Evolutionary conservation across 1,140 invertebrate species (phyloP).

Genomic region (Epicauta chinensis): DNA sequence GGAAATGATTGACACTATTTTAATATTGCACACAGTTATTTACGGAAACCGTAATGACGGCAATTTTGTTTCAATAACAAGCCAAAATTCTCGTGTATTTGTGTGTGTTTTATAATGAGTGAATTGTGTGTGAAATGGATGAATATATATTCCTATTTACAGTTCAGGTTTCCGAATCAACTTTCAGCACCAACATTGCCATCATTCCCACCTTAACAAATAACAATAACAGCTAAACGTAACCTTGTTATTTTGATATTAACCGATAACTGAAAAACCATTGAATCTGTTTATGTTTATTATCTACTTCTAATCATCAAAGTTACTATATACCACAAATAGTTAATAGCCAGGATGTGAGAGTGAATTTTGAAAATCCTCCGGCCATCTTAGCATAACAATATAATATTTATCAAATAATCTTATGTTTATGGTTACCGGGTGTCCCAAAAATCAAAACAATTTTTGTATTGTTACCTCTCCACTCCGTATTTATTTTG

Average conservation of each 20-base stretch:
- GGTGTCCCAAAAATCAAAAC: constrained; percentile 24
- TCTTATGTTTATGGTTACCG: constrained; percentile 42
- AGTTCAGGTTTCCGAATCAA: neutral
- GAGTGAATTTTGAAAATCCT: constrained; percentile 13
- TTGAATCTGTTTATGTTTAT: constrained; percentile 41
- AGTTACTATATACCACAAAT: constrained; percentile 47
- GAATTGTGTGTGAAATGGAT: no score
- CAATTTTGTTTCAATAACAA: neutral
- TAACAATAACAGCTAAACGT: constrained; percentile 42
- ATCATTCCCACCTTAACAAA: constrained; percentile 33
- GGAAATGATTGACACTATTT: neutral
- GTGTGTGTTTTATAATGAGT: no score
- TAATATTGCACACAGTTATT: constrained; percentile 20
- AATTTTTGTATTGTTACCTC: no score
- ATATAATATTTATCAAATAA: constrained; percentile 47
- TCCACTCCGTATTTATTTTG: no score
- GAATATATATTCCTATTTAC: neutral
- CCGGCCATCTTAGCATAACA: constrained; percentile 42
- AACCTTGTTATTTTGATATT: constrained; percentile 32
- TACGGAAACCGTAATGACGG: neutral
- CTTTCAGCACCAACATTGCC: neutral
- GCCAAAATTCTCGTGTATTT: neutral
- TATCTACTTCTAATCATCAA: constrained; percentile 43
- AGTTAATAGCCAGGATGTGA: constrained; percentile 35
- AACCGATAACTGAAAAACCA: constrained; percentile 42